Conservation (phyloP, 2,888 invertebrate species). For the Crepidodera aurea region DNA sequence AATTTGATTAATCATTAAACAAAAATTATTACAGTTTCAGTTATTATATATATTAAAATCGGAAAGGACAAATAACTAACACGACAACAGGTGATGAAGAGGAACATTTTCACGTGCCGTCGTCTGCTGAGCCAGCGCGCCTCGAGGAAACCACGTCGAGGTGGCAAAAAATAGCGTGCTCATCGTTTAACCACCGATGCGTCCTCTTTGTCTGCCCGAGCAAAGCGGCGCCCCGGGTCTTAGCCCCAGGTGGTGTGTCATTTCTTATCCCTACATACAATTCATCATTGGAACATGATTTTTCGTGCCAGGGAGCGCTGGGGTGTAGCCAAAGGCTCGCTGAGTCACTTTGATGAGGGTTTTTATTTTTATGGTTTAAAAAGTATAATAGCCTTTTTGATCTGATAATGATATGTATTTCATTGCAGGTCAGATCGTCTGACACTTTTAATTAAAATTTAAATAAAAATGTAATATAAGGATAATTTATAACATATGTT, state of each 20-base stretch:
- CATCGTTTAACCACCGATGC: not conserved
- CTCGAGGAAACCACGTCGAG: too few relatives aligned
- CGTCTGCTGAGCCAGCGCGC: too few relatives aligned
- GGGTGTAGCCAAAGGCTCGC: constrained; percentile 2
- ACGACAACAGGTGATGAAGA: too few relatives aligned
- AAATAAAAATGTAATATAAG: too few relatives aligned
- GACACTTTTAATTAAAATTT: too few relatives aligned
- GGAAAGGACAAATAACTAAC: too few relatives aligned
- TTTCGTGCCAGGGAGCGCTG: constrained; percentile 20
- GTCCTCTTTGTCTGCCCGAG: constrained; percentile 18
- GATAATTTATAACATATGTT: too few relatives aligned
- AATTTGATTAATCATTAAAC: too few relatives aligned
- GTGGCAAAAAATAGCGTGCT: not conserved
- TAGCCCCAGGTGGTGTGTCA: constrained; percentile 25
- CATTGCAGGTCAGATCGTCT: not conserved
- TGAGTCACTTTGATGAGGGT: constrained; percentile 20
- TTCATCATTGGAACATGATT: constrained; percentile 31
- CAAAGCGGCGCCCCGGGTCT: constrained; percentile 4
- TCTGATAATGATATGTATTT: not conserved
- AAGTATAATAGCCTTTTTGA: not conserved
- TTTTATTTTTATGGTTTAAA: constrained; percentile 4
- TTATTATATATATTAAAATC: too few relatives aligned
- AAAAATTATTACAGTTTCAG: too few relatives aligned
- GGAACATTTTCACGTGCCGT: too few relatives aligned
- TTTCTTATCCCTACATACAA: constrained; percentile 29